These are phyloP conservation scores for Origma solitaria DNA, from an alignment of 2,113 vertebrate genomes.

Conservation along the genomic window DNA sequence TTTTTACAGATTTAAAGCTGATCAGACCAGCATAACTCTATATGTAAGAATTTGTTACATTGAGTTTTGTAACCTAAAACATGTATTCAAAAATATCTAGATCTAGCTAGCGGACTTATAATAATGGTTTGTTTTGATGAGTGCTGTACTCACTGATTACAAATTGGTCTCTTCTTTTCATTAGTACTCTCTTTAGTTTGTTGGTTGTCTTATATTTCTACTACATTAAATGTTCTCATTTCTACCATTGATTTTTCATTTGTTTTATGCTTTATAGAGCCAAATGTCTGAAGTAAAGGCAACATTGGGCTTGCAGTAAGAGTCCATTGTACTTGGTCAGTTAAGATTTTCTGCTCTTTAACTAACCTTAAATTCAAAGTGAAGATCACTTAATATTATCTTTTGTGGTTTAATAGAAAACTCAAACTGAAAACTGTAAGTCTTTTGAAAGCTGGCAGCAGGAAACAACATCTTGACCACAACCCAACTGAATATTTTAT, in stretches of 20 bases:
- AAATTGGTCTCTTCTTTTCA: background rate
- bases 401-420: background rate
- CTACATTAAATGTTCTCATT: background rate
- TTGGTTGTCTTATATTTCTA: background rate
- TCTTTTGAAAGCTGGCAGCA: background rate
- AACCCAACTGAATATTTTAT: conserved; percentile 45
- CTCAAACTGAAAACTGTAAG: background rate
- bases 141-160: accelerated
- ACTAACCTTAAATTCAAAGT: background rate
- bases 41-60: background rate
- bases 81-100: background rate
- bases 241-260: background rate
- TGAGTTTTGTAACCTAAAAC: background rate
- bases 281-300: background rate
- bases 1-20: background rate
- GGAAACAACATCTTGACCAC: background rate
- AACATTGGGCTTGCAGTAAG: background rate
- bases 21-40: background rate
- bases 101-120: background rate
- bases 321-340: background rate
- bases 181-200: background rate
- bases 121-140: background rate
- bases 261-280: background rate
- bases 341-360: background rate
- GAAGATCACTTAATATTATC: background rate